Conservation (phyloP, 2,888 invertebrate genomes). For the Cordilura impudica region DNA sequence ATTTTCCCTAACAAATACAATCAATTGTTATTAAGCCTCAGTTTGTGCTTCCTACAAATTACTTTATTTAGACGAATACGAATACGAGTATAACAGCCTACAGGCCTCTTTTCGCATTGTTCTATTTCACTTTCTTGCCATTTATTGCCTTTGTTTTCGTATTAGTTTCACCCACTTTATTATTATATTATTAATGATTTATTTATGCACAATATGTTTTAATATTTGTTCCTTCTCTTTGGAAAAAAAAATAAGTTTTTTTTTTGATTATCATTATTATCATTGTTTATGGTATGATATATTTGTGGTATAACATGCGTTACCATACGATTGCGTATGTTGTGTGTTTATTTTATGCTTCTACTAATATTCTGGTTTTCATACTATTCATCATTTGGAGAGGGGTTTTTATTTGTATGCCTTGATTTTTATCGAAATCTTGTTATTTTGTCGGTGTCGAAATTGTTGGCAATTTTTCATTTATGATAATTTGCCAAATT, state of each 20-base stretch:
- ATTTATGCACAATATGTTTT: slow-evolving; percentile 74
- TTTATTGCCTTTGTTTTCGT: slow-evolving; percentile 10
- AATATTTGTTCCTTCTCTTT: slow-evolving; percentile 51
- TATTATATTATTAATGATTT: slow-evolving; percentile 69
- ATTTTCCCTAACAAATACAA: slow-evolving; percentile 31
- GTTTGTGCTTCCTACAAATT: slow-evolving; percentile 48
- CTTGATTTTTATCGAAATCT: slow-evolving; percentile 58
- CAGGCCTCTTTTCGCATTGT: background rate
- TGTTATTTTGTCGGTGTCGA: slow-evolving; percentile 53
- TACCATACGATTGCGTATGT: slow-evolving; percentile 28
- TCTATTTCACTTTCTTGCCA: background rate
- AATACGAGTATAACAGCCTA: slow-evolving; percentile 39
- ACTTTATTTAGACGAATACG: slow-evolving; percentile 61
- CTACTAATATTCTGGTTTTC: slow-evolving; percentile 13
- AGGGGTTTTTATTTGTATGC: slow-evolving; percentile 41
- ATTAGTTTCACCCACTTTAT: slow-evolving; percentile 59
- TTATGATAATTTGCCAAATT: slow-evolving; percentile 62
- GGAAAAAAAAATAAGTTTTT: slow-evolving; percentile 2
- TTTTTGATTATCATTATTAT: slow-evolving; percentile 36
- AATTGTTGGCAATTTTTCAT: slow-evolving; percentile 60
- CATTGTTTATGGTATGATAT: slow-evolving; percentile 23
- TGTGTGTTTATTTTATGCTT: slow-evolving; percentile 8
- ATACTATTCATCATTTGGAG: slow-evolving; percentile 45
- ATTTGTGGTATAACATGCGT: slow-evolving; percentile 21
- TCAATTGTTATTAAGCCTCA: slow-evolving; percentile 63